Evolutionary conservation across 2,888 invertebrate genomes (phyloP).

Genomic region (Cryptocheilus praepositus): DNA sequence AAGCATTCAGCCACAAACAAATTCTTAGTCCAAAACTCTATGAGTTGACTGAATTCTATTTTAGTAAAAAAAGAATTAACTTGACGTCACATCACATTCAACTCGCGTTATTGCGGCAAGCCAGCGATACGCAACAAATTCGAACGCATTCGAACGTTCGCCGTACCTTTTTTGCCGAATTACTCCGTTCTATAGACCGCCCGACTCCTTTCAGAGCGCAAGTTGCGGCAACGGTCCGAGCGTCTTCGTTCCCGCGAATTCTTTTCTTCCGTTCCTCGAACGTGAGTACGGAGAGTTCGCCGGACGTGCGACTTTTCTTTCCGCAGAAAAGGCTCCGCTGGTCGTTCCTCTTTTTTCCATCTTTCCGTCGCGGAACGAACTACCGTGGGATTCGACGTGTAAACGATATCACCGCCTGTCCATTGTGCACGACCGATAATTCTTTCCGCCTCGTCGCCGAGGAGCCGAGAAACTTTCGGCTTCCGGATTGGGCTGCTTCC

Average conservation of each 20-base stretch:
- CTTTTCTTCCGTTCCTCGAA: slow-evolving; percentile 1
- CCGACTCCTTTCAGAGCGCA: slow-evolving; percentile 12
- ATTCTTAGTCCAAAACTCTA: no score
- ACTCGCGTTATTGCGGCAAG: no score
- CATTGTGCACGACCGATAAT: slow-evolving; percentile 65
- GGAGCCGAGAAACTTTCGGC: slow-evolving; percentile 65
- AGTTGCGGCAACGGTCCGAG: slow-evolving; percentile 9
- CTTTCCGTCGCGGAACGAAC: slow-evolving; percentile 37
- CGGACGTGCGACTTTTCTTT: slow-evolving; percentile 18
- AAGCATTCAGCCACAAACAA: no score
- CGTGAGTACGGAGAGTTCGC: slow-evolving; percentile 16
- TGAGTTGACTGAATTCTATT: no score
- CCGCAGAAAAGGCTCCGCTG: not conserved
- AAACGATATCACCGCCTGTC: slow-evolving; percentile 64
- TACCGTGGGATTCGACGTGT: slow-evolving; percentile 59
- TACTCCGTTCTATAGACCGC: slow-evolving; percentile 27
- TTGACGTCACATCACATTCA: no score
- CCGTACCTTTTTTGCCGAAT: slow-evolving; percentile 19
- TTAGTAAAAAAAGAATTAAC: no score
- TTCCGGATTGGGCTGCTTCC: slow-evolving; percentile 45
- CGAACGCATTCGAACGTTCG: slow-evolving; percentile 16
- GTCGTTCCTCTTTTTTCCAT: not conserved
- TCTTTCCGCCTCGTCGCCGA: slow-evolving; percentile 65
- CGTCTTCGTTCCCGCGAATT: slow-evolving; percentile 14
- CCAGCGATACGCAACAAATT: no score